Percentiles rank a stretch among this genome's conserved stretches.
phyloP scores from a whole-genome alignment of 2,888 invertebrate genomes.

The Neoitamus cyanurus region DNA sequence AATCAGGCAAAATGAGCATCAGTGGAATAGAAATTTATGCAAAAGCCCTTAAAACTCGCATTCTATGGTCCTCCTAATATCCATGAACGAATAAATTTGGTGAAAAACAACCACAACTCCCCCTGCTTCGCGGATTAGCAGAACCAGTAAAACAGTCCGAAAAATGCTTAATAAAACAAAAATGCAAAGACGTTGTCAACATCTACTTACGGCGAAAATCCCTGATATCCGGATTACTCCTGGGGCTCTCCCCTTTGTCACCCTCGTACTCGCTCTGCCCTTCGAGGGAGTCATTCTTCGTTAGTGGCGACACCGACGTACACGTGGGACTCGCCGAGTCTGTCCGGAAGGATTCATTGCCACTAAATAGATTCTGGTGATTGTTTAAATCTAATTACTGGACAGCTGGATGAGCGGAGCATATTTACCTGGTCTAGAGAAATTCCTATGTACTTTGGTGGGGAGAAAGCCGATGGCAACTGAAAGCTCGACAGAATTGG shows the following conservation, averaged over 20 bases:
- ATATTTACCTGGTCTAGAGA: conserved; percentile 66
- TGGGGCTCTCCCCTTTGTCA: conserved; percentile 68
- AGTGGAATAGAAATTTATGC: background rate
- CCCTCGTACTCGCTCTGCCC: conserved; percentile 71
- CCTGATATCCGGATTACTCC: conserved; percentile 67
- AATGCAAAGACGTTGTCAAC: background rate
- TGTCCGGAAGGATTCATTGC: conserved; percentile 68
- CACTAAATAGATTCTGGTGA: conserved; percentile 64
- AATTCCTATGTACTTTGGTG: conserved; percentile 73
- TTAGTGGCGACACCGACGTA: conserved; percentile 69
- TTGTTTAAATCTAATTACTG: conserved; percentile 19
- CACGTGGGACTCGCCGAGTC: conserved; percentile 73
- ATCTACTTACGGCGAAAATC: conserved; percentile 72
- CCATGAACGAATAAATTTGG: background rate
- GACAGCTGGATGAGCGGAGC: background rate
- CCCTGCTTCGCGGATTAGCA: background rate
- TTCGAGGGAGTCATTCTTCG: conserved; percentile 70
- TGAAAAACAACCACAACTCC: background rate
- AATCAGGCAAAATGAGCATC: background rate
- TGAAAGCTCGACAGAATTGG: conserved; percentile 74
- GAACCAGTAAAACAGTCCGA: background rate
- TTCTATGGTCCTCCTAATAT: background rate
- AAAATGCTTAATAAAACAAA: background rate
- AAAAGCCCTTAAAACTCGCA: background rate
- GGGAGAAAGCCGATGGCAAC: conserved; percentile 77